Evolutionary conservation across 2,113 vertebrate genomes (phyloP).

Genomic region (Zapus hudsonius): DNA sequence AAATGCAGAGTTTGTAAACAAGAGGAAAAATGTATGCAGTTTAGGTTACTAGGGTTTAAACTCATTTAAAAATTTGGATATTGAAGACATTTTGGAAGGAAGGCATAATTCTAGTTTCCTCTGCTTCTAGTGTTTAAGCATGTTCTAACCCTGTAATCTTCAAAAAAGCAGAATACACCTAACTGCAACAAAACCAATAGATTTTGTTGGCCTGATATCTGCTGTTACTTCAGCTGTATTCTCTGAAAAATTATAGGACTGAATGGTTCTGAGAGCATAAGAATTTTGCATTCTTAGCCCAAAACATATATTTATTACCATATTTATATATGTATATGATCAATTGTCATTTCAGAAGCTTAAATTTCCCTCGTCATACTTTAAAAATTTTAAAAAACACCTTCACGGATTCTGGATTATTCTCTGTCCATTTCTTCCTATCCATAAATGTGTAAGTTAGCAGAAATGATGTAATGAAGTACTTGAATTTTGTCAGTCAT

Average conservation of each 20-base stretch:
- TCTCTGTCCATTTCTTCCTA: not conserved
- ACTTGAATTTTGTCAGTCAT: not conserved
- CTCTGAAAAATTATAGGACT: conserved; percentile 15
- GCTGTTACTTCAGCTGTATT: not conserved
- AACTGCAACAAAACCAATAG: not conserved
- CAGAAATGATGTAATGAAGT: not conserved
- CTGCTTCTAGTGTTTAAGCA: not conserved
- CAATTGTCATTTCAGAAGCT: not conserved
- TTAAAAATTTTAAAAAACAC: not conserved
- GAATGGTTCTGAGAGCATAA: not conserved
- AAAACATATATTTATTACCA: not conserved
- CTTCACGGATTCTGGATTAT: not conserved
- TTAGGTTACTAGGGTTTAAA: conserved; percentile 39
- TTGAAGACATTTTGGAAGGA: conserved; percentile 46
- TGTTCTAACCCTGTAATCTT: not conserved
- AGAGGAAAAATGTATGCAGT: not conserved
- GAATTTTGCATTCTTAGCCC: not conserved
- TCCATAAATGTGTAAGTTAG: not conserved
- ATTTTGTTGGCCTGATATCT: not conserved
- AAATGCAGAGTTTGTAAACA: conserved; percentile 45
- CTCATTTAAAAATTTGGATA: conserved; percentile 29
- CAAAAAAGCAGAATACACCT: conserved; percentile 29
- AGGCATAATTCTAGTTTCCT: conserved; percentile 10
- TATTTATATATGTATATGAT: not conserved
- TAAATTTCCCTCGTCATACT: not conserved